These are phyloP conservation scores for Neodiprion pinetum DNA, from an alignment of 1,140 invertebrate species.

Conservation along the genomic window DNA sequence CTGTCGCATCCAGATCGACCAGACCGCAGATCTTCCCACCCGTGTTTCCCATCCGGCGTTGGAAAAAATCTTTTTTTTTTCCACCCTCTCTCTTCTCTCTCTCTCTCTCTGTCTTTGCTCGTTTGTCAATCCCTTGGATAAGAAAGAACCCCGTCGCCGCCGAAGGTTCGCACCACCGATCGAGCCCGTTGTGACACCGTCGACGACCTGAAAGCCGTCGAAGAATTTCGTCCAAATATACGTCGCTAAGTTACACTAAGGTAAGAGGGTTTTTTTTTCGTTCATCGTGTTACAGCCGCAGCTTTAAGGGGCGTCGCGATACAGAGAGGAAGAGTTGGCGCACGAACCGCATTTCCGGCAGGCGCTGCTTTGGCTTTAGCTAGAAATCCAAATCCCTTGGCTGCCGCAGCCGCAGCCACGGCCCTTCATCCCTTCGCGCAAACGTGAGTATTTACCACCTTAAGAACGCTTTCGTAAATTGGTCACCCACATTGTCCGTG, in stretches of 20 bases:
- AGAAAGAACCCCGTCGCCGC: no score
- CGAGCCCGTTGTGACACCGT: conserved; percentile 28
- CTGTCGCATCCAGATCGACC: no score
- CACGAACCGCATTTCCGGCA: conserved; percentile 73
- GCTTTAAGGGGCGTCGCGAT: conserved; percentile 72
- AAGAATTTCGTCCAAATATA: conserved; percentile 17
- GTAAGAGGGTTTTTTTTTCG: conserved; percentile 20
- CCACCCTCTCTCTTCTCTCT: no score
- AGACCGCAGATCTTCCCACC: no score
- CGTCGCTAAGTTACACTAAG: conserved; percentile 8
- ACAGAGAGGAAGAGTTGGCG: conserved; percentile 69
- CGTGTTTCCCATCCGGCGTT: no score
- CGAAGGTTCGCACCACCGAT: conserved; percentile 37
- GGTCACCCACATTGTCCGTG: no score
- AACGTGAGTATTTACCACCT: conserved; percentile 68
- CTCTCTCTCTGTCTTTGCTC: no score
- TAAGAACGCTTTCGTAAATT: background rate
- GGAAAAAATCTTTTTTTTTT: no score
- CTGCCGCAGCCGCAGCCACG: conserved; percentile 71
- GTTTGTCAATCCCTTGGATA: no score
- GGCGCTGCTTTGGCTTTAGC: conserved; percentile 73
- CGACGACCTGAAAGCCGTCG: conserved; percentile 23
- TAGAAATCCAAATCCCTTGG: conserved; percentile 74
- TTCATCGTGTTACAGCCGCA: conserved; percentile 63
- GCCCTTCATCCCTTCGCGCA: conserved; percentile 82